phyloP scores from a whole-genome alignment of 2,113 vertebrate genomes.

The human (Homo sapiens) region DNA sequence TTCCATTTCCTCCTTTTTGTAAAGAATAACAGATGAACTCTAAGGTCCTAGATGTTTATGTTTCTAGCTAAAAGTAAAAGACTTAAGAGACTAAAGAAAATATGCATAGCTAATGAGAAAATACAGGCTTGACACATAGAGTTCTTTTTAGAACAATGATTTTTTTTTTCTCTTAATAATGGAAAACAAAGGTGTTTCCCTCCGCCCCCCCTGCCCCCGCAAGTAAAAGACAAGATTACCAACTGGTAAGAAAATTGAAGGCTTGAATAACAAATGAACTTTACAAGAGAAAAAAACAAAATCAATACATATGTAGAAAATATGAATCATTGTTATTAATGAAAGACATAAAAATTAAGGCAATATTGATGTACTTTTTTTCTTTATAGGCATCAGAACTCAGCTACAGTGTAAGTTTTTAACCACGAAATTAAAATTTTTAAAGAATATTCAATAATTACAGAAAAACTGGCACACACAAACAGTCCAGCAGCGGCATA shows the following conservation, averaged over 20 bases:
- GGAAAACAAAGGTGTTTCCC: not conserved
- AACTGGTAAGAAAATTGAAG: constrained; percentile 33
- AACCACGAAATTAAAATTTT: not conserved
- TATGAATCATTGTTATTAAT: not conserved
- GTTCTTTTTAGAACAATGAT: not conserved
- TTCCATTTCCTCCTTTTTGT: constrained; percentile 9
- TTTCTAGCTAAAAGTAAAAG: constrained; percentile 30
- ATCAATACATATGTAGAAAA: not conserved
- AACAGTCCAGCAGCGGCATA: not conserved
- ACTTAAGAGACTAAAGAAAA: not conserved
- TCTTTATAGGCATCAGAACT: too few relatives aligned
- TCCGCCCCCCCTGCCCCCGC: not conserved
- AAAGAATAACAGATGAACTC: not conserved
- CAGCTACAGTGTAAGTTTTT: not conserved
- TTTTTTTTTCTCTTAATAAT: constrained; percentile 29
- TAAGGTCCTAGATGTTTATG: not conserved
- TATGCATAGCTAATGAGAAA: not conserved
- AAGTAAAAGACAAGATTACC: constrained; percentile 32
- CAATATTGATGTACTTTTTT: not conserved
- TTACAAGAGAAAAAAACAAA: constrained; percentile 17
- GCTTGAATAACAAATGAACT: not conserved
- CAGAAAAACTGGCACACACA: not conserved
- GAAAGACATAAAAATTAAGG: constrained; percentile 42
- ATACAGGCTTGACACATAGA: not conserved
- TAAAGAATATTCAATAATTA: not conserved